A percentile compares a stretch with the other conserved stretches of the same genome.
These are phyloP conservation scores for Gasteruption jaculator DNA, from an alignment of 2,888 invertebrate species.

Conservation along the genomic window DNA sequence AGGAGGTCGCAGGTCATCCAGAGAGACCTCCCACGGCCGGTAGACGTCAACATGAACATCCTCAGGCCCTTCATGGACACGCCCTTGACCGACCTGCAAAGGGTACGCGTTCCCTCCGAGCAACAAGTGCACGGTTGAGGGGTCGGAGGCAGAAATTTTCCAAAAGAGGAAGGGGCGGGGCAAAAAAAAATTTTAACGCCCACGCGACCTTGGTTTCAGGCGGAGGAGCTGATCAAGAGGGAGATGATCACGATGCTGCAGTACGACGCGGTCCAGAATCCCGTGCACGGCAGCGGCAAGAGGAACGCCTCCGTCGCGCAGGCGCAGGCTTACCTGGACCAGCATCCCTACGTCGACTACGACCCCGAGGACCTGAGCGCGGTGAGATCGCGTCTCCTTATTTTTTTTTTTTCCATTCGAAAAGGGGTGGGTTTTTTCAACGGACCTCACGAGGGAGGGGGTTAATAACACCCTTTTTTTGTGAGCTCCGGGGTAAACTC, in stretches of 20 bases:
- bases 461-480: too few species aligned
- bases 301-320: conserved; percentile 58
- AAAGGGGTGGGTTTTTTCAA: too few species aligned
- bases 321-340: conserved; percentile 78
- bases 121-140: too few species aligned
- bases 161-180: too few species aligned
- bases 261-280: conserved; percentile 81
- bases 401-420: too few species aligned
- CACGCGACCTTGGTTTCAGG: conserved; percentile 53
- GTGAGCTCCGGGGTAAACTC: too few species aligned
- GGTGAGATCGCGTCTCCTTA: too few species aligned
- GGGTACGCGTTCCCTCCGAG: too few species aligned
- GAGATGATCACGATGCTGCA: conserved; percentile 97
- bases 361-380: conserved; percentile 62
- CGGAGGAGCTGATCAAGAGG: conserved; percentile 91
- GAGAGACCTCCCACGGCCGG: conserved; percentile 70
- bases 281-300: conserved; percentile 58
- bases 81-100: conserved; percentile 81
- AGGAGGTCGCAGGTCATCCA: conserved; percentile 84
- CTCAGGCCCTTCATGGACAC: conserved; percentile 73
- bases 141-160: too few species aligned
- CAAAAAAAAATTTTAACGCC: neutral
- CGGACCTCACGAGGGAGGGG: too few species aligned
- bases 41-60: conserved; percentile 79
- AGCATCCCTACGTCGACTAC: conserved; percentile 78